Evolutionary conservation across 2,797 vertebrate genomes (phyloP), one percentile per base, ranked within the genome.

Genomic region (Rachycentron canadum): DNA sequence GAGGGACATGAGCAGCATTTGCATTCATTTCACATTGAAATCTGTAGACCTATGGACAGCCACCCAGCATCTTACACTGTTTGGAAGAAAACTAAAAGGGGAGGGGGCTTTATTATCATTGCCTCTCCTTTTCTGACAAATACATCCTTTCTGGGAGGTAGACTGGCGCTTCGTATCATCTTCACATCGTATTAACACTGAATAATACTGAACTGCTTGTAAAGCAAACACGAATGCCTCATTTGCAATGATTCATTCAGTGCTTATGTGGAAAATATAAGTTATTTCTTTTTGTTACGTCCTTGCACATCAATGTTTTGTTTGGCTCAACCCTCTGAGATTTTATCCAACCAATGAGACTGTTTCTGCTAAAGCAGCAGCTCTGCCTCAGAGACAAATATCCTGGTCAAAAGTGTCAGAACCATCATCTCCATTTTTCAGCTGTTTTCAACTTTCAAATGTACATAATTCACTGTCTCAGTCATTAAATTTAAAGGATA

Each of bases 1-100:
- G 10, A 13, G 5, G 25, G 3, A 61, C 14, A 34, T 23, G 34
- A 63, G 63, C 50, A 50, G 56, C 21, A 1, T 36, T 26, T 58
- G 61, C 23, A 26, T n/a, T 59, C 69, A 47, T 83, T n/a, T 43
- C 56, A 68, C 9, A 7, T 4, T 23, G 32, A 53, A 17, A 8
- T 55, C 25, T 30, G 52, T 25, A 14, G 49, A 52, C 23, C 19
- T 12, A 40, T 25, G 49, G 49, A 23, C 49, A 52, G 7, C 23
- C 47, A 12, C n/a, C n/a, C 47, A 23, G 47, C 4, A 3, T 50
- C 47, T 50, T n/a, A 25, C 47, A 50, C 47, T 23, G 32, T 63
- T 78, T 69, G 59, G 38, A 36, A 30, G 43, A 28, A 38, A 49
- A 32, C n/a, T 26, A 21, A 64, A 1, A 16, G 9, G 47, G 9